Conservation (phyloP, 2,797 vertebrate genomes). For the Leptoclinus maculatus region DNA sequence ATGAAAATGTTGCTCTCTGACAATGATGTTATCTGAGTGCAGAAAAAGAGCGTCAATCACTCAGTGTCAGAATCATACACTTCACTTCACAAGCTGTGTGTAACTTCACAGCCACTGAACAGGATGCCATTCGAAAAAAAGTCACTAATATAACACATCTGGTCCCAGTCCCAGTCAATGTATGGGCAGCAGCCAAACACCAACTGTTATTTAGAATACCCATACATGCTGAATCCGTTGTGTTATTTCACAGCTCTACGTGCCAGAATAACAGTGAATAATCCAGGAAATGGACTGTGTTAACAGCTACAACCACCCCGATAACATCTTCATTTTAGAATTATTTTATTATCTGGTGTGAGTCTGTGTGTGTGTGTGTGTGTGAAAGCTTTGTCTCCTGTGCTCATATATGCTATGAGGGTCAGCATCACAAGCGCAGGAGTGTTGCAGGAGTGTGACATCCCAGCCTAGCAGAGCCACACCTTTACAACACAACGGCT, state of each 20-base stretch:
- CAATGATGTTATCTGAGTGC: slow-evolving; percentile 50
- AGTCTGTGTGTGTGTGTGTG: not conserved
- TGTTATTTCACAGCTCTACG: slow-evolving; percentile 15
- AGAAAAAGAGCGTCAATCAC: slow-evolving; percentile 55
- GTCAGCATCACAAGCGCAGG: slow-evolving; percentile 50
- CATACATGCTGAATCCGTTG: not conserved
- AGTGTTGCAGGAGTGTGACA: slow-evolving; percentile 49
- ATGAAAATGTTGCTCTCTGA: slow-evolving; percentile 47
- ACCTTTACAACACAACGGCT: slow-evolving; percentile 73
- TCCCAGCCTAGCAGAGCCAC: slow-evolving; percentile 58
- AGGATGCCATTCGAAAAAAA: slow-evolving; percentile 65
- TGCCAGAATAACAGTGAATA: slow-evolving; percentile 24
- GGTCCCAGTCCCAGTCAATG: slow-evolving; percentile 5
- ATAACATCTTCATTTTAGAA: slow-evolving; percentile 11
- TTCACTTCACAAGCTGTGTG: slow-evolving; percentile 50
- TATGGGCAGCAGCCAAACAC: not conserved
- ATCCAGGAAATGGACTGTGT: slow-evolving; percentile 15
- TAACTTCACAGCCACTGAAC: slow-evolving; percentile 51
- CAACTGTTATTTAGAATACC: not conserved
- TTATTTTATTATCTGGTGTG: slow-evolving; percentile 25
- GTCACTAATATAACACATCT: slow-evolving; percentile 37
- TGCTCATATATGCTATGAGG: slow-evolving; percentile 29
- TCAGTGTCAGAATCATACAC: slow-evolving; percentile 54
- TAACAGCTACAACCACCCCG: not conserved
- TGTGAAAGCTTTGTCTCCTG: slow-evolving; percentile 37